These are phyloP conservation scores for Onychostoma macrolepis DNA, from an alignment of 2,113 vertebrate species.

Conservation along the genomic window DNA sequence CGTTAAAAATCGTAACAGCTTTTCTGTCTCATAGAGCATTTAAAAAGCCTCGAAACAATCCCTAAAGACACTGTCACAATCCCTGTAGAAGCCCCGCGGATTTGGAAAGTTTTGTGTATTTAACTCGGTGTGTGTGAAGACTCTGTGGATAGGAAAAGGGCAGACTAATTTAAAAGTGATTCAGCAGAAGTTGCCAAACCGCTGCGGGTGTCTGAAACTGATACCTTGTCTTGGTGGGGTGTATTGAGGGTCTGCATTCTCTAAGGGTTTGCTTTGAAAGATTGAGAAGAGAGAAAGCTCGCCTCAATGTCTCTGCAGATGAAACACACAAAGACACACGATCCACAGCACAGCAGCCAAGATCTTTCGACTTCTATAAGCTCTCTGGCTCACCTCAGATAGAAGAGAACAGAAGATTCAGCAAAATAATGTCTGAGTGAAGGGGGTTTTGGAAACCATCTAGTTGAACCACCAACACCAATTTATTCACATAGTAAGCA, in stretches of 20 bases:
- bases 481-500: conserved; percentile 46
- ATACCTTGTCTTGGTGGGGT: conserved; percentile 40
- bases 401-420: conserved; percentile 18
- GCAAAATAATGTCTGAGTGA: background rate
- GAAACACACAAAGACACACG: conserved; percentile 19
- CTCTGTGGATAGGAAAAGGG: conserved; percentile 10
- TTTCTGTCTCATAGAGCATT: conserved; percentile 6
- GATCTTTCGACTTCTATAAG: conserved; percentile 6
- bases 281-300: conserved; percentile 12
- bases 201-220: conserved; percentile 42
- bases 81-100: background rate
- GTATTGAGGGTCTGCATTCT: conserved; percentile 31
- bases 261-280: conserved; percentile 27
- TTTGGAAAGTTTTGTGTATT: conserved; percentile 7
- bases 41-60: background rate
- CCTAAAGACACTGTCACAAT: background rate
- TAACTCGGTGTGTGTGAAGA: conserved; percentile 10
- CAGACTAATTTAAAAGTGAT: conserved; percentile 17
- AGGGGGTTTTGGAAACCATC: conserved; percentile 21
- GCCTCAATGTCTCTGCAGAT: conserved; percentile 23
- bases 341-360: conserved; percentile 34
- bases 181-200: conserved; percentile 39
- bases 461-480: background rate
- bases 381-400: conserved; percentile 3
- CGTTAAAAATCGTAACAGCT: background rate